Percentiles rank a stretch among this genome's conserved stretches.
phyloP scores from a whole-genome alignment of 2,113 vertebrate genomes.

The Bombycilla garrulus region DNA sequence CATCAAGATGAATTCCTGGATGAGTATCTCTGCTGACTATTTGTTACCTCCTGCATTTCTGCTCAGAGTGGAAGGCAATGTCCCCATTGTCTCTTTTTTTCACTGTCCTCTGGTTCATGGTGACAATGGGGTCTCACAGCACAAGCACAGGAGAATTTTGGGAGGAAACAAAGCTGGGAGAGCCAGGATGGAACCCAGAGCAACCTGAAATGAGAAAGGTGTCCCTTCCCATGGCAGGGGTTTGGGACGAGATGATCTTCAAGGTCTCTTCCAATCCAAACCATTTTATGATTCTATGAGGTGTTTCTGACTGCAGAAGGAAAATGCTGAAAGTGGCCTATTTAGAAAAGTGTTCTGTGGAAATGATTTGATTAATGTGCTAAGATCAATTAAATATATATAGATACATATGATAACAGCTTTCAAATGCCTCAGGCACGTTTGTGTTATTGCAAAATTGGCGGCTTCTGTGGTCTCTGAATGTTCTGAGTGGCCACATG shows the following conservation, averaged over 20 bases:
- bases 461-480: not conserved
- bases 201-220: not conserved
- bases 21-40: not conserved
- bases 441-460: not conserved
- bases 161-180: not conserved
- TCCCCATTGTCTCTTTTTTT: not conserved
- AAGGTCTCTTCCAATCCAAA: not conserved
- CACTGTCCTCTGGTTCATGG: not conserved
- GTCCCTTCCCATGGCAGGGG: not conserved
- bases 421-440: not conserved
- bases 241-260: rapidly evolving
- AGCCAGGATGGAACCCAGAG: not conserved
- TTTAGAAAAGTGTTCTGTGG: not conserved
- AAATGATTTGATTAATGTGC: not conserved
- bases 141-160: not conserved
- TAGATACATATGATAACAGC: not conserved
- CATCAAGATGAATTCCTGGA: not conserved
- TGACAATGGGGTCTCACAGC: not conserved
- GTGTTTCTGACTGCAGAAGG: not conserved
- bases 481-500: not conserved
- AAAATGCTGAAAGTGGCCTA: not conserved
- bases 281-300: not conserved
- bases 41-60: not conserved
- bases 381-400: not conserved
- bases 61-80: not conserved